Percentiles rank a stretch among this genome's conserved stretches.
Evolutionary conservation across 2,888 invertebrate species (phyloP).

Genomic region (Sinotaia quadrata): DNA sequence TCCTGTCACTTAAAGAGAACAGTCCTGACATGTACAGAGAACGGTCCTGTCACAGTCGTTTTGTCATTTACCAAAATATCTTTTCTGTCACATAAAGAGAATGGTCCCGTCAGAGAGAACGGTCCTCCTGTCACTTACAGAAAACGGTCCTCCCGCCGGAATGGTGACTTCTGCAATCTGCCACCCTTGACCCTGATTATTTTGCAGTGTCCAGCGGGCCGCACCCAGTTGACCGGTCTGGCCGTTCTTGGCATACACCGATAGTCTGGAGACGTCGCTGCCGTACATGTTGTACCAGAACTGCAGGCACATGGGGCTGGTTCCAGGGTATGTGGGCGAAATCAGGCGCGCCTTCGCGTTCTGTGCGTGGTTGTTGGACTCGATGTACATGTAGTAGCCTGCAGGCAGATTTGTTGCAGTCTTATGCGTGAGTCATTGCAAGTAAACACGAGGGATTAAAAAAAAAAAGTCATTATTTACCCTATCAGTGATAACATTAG

Average conservation of each 20-base stretch:
- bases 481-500: too few relatives aligned
- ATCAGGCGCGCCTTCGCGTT: constrained; percentile 51
- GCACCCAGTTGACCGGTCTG: constrained; percentile 43
- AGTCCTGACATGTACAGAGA: too few relatives aligned
- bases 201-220: constrained; percentile 54
- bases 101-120: too few relatives aligned
- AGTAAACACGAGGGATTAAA: neutral
- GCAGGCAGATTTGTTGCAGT: neutral
- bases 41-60: too few relatives aligned
- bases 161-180: constrained; percentile 54
- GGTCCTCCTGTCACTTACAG: constrained; percentile 11
- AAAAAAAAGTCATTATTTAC: too few relatives aligned
- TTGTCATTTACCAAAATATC: too few relatives aligned
- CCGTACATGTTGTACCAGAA: constrained; percentile 71
- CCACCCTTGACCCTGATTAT: constrained; percentile 65
- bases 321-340: constrained; percentile 43
- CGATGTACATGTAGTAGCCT: constrained; percentile 63
- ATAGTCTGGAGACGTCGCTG: constrained; percentile 50
- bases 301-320: constrained; percentile 36
- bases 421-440: neutral
- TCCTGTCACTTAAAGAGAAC: too few relatives aligned
- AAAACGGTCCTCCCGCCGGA: constrained; percentile 18
- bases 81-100: too few relatives aligned
- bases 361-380: constrained; percentile 34
- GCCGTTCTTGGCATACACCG: constrained; percentile 50